Evolutionary conservation across 2,888 invertebrate genomes (phyloP).

Genomic region (Nematopogon swammerdamellus): DNA sequence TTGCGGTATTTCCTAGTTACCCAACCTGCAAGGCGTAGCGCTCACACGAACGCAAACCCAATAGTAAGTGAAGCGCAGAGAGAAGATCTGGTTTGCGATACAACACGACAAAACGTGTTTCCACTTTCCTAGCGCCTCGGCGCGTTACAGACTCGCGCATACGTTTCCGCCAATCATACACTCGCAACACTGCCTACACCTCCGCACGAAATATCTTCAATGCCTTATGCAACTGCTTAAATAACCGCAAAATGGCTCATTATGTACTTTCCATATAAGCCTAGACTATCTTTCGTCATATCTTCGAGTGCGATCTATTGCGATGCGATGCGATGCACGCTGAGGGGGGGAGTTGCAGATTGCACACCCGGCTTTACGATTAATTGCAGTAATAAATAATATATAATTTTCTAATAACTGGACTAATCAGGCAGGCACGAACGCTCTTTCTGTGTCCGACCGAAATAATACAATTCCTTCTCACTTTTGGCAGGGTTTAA

Average conservation of each 20-base stretch:
- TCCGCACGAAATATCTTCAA: slow-evolving; percentile 45
- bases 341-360: too few relatives aligned
- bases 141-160: neutral
- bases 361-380: neutral
- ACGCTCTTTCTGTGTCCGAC: too few relatives aligned
- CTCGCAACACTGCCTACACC: slow-evolving; percentile 17
- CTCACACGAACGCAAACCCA: neutral
- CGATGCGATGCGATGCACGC: too few relatives aligned
- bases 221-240: slow-evolving; percentile 51
- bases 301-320: neutral
- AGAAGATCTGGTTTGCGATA: slow-evolving; percentile 1
- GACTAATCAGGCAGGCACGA: too few relatives aligned
- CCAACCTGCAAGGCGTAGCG: neutral
- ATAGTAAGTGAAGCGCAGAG: neutral
- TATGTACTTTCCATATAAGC: slow-evolving; percentile 53
- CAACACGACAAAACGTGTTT: neutral
- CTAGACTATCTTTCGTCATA: slow-evolving; percentile 30
- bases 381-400: neutral
- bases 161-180: neutral
- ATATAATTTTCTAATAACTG: too few relatives aligned
- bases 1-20: neutral
- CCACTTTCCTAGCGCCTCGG: neutral
- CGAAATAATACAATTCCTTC: too few relatives aligned
- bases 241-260: slow-evolving; percentile 55
- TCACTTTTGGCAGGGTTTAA: too few relatives aligned